Percentiles rank a stretch among this genome's conserved stretches.
These are phyloP conservation scores for Larimichthys crocea DNA, from an alignment of 2,113 vertebrate genomes.

Conservation along the genomic window DNA sequence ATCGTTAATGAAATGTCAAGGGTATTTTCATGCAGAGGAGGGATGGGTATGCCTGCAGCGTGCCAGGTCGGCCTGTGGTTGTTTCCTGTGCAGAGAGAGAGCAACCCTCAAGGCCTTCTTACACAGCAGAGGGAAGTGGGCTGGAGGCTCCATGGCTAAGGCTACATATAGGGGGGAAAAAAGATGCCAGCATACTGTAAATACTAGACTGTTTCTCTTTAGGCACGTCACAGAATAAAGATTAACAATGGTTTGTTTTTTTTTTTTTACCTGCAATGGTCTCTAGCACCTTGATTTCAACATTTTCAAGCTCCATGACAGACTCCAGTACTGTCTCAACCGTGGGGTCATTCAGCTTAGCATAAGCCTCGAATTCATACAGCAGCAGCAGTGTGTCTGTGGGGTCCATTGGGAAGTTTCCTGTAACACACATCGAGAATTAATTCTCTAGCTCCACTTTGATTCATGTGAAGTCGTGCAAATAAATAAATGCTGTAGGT, in stretches of 20 bases:
- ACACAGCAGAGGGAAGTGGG: constrained; percentile 87
- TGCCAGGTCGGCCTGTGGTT: constrained; percentile 80
- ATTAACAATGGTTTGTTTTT: background rate
- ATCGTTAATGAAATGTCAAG: background rate
- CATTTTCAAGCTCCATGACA: constrained; percentile 86
- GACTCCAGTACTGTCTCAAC: constrained; percentile 87
- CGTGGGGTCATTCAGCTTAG: constrained; percentile 89
- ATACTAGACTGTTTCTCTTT: background rate
- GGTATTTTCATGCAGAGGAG: constrained; percentile 20
- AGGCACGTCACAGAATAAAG: background rate
- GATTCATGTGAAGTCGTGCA: background rate
- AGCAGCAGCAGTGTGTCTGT: constrained; percentile 90
- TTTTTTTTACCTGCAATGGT: constrained; percentile 87
- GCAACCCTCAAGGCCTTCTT: constrained; percentile 89
- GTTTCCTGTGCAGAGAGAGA: constrained; percentile 86
- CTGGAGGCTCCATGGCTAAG: constrained; percentile 91
- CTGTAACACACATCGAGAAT: constrained; percentile 68
- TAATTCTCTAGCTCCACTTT: background rate
- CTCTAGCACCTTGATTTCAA: constrained; percentile 89
- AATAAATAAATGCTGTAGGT: background rate
- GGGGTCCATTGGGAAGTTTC: constrained; percentile 84
- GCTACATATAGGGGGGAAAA: constrained; percentile 76
- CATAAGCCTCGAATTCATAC: constrained; percentile 93
- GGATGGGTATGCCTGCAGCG: constrained; percentile 84
- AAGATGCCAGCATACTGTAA: background rate